phyloP scores from a whole-genome alignment of 2,797 vertebrate species.

The Acestrorhynchus altus region DNA sequence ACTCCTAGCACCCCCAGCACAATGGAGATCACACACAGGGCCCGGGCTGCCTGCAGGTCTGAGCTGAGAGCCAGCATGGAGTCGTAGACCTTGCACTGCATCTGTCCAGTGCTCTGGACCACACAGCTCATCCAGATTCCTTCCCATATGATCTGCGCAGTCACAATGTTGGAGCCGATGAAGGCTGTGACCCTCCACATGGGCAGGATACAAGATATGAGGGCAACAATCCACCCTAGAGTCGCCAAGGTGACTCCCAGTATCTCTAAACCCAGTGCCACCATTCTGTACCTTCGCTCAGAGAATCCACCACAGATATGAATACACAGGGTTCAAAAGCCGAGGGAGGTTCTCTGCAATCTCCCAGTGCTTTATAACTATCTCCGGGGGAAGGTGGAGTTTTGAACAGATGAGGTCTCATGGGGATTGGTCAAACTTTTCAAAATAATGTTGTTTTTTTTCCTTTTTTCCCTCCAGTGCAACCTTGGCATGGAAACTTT shows the following conservation, averaged over 20 bases:
- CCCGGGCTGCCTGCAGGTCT: conserved; percentile 89
- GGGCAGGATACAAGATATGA: conserved; percentile 84
- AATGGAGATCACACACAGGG: conserved; percentile 86
- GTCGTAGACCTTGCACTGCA: conserved; percentile 87
- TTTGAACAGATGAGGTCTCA: conserved; percentile 42
- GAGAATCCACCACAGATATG: conserved; percentile 6
- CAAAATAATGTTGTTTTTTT: conserved; percentile 41
- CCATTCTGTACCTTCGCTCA: conserved; percentile 64
- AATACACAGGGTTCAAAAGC: background rate
- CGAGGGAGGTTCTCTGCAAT: conserved; percentile 31
- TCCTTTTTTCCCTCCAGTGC: conserved; percentile 9
- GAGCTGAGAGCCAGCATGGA: conserved; percentile 83
- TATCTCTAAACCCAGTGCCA: conserved; percentile 87
- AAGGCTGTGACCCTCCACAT: conserved; percentile 92
- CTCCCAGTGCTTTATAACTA: conserved; percentile 57
- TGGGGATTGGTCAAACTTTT: conserved; percentile 65
- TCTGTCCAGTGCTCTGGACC: conserved; percentile 86
- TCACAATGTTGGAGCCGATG: conserved; percentile 88
- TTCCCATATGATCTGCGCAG: conserved; percentile 85
- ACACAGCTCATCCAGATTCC: conserved; percentile 91
- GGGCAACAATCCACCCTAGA: conserved; percentile 85
- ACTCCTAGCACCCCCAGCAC: conserved; percentile 83
- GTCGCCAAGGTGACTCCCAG: conserved; percentile 80
- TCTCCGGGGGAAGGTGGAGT: conserved; percentile 67
- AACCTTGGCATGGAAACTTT: conserved; percentile 64